phyloP scores from a whole-genome alignment of 2,113 vertebrate genomes.

The Noctilio leporinus region DNA sequence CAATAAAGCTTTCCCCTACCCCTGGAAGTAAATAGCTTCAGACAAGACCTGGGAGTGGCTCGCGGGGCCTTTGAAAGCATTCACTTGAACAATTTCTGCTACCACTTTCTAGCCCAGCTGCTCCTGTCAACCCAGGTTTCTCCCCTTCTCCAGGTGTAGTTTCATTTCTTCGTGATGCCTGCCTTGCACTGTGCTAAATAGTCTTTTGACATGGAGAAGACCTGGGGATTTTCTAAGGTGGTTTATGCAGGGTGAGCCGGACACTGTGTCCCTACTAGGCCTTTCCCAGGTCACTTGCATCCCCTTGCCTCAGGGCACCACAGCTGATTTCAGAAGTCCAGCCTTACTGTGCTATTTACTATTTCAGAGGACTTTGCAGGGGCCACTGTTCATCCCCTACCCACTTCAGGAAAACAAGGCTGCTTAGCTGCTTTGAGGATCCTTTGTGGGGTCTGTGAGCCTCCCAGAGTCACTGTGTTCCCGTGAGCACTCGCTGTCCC shows the following conservation, averaged over 20 bases:
- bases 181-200: not conserved
- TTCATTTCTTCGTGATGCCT: slow-evolving; percentile 35
- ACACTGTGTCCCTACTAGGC: not conserved
- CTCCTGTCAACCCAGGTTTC: not conserved
- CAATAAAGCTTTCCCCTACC: slow-evolving; percentile 71
- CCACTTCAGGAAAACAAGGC: not conserved
- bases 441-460: not conserved
- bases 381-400: not conserved
- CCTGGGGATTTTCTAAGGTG: slow-evolving; percentile 17
- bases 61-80: slow-evolving; percentile 51
- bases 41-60: slow-evolving; percentile 80
- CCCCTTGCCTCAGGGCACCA: not conserved
- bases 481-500: not conserved
- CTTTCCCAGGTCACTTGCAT: slow-evolving; percentile 6
- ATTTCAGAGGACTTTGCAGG: not conserved
- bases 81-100: slow-evolving; percentile 69
- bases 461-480: not conserved
- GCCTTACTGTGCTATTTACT: not conserved
- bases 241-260: not conserved
- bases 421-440: not conserved
- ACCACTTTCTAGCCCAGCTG: slow-evolving; percentile 43
- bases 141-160: slow-evolving; percentile 5
- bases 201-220: slow-evolving; percentile 18
- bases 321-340: not conserved
- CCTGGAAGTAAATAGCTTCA: slow-evolving; percentile 80